These are phyloP conservation scores for Dryococelus australis DNA, from an alignment of 2,888 invertebrate genomes.

Conservation along the genomic window DNA sequence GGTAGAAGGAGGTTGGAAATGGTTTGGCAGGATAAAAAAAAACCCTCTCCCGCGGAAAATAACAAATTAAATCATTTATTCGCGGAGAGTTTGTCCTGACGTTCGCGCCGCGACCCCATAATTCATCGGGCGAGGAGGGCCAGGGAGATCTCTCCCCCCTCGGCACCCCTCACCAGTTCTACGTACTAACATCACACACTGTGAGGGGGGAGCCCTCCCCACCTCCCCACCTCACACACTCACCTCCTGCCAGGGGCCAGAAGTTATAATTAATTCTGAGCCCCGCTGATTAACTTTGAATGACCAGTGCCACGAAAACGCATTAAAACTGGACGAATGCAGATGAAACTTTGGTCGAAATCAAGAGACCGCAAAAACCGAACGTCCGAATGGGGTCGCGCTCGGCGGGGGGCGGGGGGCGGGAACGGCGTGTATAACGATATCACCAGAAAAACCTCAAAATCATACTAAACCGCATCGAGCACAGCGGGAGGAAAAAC, in stretches of 20 bases:
- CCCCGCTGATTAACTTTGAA: conserved; percentile 44
- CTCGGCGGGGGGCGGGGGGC: background rate
- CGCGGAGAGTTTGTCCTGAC: conserved; percentile 35
- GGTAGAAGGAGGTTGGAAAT: background rate
- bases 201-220: background rate
- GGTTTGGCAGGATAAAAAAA: background rate
- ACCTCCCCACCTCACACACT: background rate
- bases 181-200: background rate
- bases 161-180: background rate
- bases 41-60: conserved; percentile 22
- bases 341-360: conserved; percentile 45
- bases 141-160: background rate
- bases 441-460: conserved; percentile 43
- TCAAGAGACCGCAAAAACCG: conserved; percentile 44
- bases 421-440: conserved; percentile 20
- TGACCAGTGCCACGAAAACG: conserved; percentile 44
- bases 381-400: conserved; percentile 41
- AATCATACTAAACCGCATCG: conserved; percentile 38
- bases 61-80: conserved; percentile 30
- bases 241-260: conserved; percentile 36
- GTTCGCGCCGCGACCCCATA: conserved; percentile 35
- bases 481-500: conserved; percentile 24
- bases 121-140: conserved; percentile 33
- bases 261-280: conserved; percentile 45
- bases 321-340: conserved; percentile 45